Conservation (phyloP, 2,888 invertebrate species). For the Fragum sueziense region DNA sequence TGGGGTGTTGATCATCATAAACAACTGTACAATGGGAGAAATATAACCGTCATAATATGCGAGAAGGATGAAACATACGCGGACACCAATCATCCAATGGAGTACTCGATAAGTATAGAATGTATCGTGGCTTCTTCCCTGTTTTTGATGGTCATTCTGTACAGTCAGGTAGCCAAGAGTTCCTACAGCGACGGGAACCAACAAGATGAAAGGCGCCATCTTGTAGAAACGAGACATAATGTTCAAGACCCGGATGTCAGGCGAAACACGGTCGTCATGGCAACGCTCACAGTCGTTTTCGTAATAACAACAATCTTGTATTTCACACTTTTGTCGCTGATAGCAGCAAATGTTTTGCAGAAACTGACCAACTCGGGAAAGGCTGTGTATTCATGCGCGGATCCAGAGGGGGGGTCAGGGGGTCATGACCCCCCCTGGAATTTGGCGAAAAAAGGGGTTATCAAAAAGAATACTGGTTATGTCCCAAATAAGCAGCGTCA, state of each 20-base stretch:
- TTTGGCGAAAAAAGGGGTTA: too few species aligned
- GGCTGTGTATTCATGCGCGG: slow-evolving; percentile 20
- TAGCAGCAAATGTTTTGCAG: slow-evolving; percentile 25
- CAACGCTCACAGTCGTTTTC: slow-evolving; percentile 34
- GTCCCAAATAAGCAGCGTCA: too few species aligned
- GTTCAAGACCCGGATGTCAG: background rate
- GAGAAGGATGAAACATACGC: slow-evolving; percentile 33
- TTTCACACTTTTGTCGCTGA: slow-evolving; percentile 26
- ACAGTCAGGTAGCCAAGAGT: slow-evolving; percentile 11
- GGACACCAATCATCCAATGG: background rate
- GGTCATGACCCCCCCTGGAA: too few species aligned
- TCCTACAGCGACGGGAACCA: background rate
- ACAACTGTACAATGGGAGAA: background rate
- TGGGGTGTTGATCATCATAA: slow-evolving; percentile 14
- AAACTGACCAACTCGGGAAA: slow-evolving; percentile 7
- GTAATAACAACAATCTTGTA: slow-evolving; percentile 33
- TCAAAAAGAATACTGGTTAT: too few species aligned
- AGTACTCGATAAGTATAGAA: background rate
- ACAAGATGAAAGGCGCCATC: background rate
- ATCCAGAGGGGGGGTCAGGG: too few species aligned
- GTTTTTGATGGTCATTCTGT: slow-evolving; percentile 14
- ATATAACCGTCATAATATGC: slow-evolving; percentile 22
- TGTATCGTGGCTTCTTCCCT: slow-evolving; percentile 3
- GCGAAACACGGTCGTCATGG: slow-evolving; percentile 36
- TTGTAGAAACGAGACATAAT: background rate